These are phyloP conservation scores for Maccullochella peelii DNA, from an alignment of 2,113 vertebrate genomes.

Conservation along the genomic window DNA sequence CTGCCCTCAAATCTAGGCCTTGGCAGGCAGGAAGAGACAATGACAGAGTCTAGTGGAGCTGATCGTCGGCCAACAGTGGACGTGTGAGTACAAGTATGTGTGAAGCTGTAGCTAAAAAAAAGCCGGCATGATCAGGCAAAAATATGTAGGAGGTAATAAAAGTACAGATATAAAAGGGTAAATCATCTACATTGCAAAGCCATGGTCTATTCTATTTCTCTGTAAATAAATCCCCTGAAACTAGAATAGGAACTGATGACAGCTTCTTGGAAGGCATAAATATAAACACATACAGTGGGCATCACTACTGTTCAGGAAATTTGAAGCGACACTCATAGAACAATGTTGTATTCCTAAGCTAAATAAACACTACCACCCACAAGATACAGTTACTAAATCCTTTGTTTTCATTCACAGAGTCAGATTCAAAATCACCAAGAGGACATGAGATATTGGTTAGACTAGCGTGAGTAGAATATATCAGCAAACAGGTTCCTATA, in stretches of 20 bases:
- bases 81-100: constrained; percentile 11
- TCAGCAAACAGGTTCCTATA: constrained; percentile 10
- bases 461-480: neutral
- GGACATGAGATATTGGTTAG: neutral
- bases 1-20: constrained; percentile 1
- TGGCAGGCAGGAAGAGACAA: constrained; percentile 29
- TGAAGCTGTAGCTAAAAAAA: constrained; percentile 25
- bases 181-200: neutral
- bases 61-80: neutral
- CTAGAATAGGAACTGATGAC: constrained; percentile 3
- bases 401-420: constrained; percentile 15
- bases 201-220: neutral
- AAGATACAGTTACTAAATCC: neutral
- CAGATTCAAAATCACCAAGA: neutral
- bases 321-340: constrained; percentile 11
- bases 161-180: neutral
- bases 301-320: constrained; percentile 1
- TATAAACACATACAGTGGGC: constrained; percentile 15
- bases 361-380: constrained; percentile 29
- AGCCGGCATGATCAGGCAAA: neutral
- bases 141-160: neutral
- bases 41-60: constrained; percentile 10
- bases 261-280: neutral
- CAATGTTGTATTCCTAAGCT: neutral
- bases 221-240: neutral